A percentile compares a stretch with the other conserved stretches of the same genome.
Evolutionary conservation across 1,140 invertebrate genomes (phyloP).

Genomic region (Nymphalis io): DNA sequence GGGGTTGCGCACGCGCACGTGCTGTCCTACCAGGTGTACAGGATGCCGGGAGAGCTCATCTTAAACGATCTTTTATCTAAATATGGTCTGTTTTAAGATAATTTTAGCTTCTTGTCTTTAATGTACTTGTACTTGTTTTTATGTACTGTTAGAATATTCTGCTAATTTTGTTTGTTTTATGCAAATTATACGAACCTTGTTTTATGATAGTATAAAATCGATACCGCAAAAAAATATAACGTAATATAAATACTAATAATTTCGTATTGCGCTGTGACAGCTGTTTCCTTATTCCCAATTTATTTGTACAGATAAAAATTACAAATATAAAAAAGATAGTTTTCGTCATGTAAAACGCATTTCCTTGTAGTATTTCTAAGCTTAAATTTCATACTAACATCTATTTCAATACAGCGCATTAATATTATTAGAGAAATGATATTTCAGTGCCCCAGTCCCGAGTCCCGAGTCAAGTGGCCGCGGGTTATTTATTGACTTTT

Average conservation of each 20-base stretch:
- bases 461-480: constrained; percentile 25
- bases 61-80: constrained; percentile 25
- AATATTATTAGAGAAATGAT: constrained; percentile 11
- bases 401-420: background rate
- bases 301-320: no score
- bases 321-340: no score
- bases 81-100: constrained; percentile 19
- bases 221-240: no score
- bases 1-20: constrained; percentile 35
- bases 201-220: no score
- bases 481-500: constrained; percentile 48
- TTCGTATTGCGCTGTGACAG: no score
- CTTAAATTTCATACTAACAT: no score
- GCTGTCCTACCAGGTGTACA: constrained; percentile 43
- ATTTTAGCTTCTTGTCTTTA: background rate
- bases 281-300: no score
- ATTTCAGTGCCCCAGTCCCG: constrained; percentile 26
- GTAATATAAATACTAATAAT: no score
- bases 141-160: background rate
- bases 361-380: no score
- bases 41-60: constrained; percentile 31
- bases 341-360: no score
- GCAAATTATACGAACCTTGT: no score
- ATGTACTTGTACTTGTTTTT: constrained; percentile 2
- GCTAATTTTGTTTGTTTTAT: no score